Evolutionary conservation across 2,113 vertebrate genomes (phyloP), one percentile per base, ranked within the genome.

Genomic region (Platichthys flesus): DNA sequence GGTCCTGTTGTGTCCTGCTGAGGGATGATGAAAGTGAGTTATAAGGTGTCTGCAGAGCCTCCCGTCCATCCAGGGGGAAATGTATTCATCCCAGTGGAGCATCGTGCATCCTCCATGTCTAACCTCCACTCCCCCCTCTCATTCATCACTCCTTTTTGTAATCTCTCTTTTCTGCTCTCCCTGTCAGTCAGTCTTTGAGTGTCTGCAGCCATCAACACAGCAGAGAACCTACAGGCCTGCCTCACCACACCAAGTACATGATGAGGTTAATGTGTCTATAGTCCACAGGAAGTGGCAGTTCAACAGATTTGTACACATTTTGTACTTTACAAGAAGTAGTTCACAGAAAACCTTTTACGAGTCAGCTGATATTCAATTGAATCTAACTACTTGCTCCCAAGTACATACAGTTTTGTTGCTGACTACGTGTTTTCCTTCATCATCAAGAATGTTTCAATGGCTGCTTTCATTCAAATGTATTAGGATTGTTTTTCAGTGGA

Each of bases 21-120:
- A 76, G 78, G 72, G 55, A 63, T 18, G 37, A 65, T 37, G 59
- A 67, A 52, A 72, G 54, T 89, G 75, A 88, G 79, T 86, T 88
- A 86, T 79, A 73, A 64, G 71, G 77, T 70, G 75, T 56, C 63
- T 49, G 66, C 7, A 10, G 65, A 80, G 62, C 35, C 65, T 78
- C 70, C 81, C 60, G 81, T 86, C 88, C 24, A 59, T 78, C 71
- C 69, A 37, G 23, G 21, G 18, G 67, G 47, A 85, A 90, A 88
- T 86, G 76, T 87, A 85, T 83, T 78, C 59, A 78, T 89, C 78
- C 85, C 83, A 85, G 86, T 57, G 20, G 49, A 86, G 81, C 85
- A 82, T 76, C 78, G 52, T 75, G 65, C 61, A 62, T 85, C 86
- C 57, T 74, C 66, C 65, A 42, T 79, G 74, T 81, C 86, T 82